Conservation (phyloP, 2,113 vertebrate genomes). For the Grammomys surdaster region DNA sequence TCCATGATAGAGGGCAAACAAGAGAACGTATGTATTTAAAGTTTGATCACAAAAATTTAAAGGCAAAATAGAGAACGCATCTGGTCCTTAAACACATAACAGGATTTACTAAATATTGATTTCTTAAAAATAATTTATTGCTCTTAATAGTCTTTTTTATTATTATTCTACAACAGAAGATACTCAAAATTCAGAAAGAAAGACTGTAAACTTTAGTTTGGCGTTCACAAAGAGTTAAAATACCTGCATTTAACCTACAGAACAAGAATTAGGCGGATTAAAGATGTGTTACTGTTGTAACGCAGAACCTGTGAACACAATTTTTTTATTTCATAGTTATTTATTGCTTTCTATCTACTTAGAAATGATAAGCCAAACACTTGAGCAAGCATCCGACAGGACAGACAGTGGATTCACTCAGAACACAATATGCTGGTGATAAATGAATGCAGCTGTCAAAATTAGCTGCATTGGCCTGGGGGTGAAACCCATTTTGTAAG, state of each 20-base stretch:
- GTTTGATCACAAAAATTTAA: constrained; percentile 88
- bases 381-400: constrained; percentile 88
- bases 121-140: constrained; percentile 99
- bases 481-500: constrained; percentile 83
- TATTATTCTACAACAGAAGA: constrained; percentile 96
- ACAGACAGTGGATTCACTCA: constrained; percentile 89
- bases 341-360: constrained; percentile 98
- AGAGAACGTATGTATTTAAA: constrained; percentile 87
- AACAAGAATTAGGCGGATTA: constrained; percentile 91
- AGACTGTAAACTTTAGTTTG: constrained; percentile 99
- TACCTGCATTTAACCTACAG: constrained; percentile 92
- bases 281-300: constrained; percentile 89
- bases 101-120: constrained; percentile 97
- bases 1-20: constrained; percentile 87
- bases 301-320: constrained; percentile 92
- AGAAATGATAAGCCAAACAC: constrained; percentile 90
- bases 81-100: constrained; percentile 96
- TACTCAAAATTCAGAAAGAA: constrained; percentile 96
- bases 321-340: constrained; percentile 90
- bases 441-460: constrained; percentile 88
- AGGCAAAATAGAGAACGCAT: constrained; percentile 95
- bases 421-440: constrained; percentile 92
- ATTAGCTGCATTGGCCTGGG: constrained; percentile 85
- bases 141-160: constrained; percentile 94
- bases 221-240: constrained; percentile 98